Evolutionary conservation across 2,888 invertebrate genomes (phyloP), one percentile per base, ranked within the genome.

Genomic region (Timema podura): DNA sequence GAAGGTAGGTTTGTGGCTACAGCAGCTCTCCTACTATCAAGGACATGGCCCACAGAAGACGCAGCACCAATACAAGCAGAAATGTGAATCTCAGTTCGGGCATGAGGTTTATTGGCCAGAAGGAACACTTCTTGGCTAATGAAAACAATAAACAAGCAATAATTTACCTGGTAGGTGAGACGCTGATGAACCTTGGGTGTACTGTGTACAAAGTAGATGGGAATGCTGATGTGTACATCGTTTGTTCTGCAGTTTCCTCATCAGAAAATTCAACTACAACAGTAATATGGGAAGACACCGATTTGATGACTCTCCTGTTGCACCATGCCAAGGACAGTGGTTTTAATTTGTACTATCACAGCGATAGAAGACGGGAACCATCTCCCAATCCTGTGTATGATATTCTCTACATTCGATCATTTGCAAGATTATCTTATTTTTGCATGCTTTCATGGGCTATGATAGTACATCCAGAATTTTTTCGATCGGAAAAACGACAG

Each of bases 381-480:
- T 54, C 54, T 54, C n/a, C 54, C 54, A 54, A 54, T 13, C 54
- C 6, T 11, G 13, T 54, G 54, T 54, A 54, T 16, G 54, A 54
- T 54, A 54, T 54, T 54, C 5, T 54, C 16, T n/a, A 6, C 54
- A 54, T 54, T 5, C 8, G 6, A 54, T 8, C 54, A 8, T 54
- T 54, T 54, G 54, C 6, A 54, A 10, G 15, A 8, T 15, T 11
- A 3, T 54, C 16, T 6, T 54, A 2, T 54, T 54, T 54, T 3
- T 54, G 16, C n/a, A 54, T 13, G n/a, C 54, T 54, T 13, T 54
- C n/a, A 54, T 2, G n/a, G 54, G 54, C 16, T 54, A 5, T 54
- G 54, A 11, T 11, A 10, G 15, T 10, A 54, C 54, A 11, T 54
- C 54, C 54, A 54, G 54, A 54, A 54, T 54, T 16, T 54, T 54